Conservation (phyloP, 2,113 vertebrate genomes). For the Fukomys damarensis region DNA sequence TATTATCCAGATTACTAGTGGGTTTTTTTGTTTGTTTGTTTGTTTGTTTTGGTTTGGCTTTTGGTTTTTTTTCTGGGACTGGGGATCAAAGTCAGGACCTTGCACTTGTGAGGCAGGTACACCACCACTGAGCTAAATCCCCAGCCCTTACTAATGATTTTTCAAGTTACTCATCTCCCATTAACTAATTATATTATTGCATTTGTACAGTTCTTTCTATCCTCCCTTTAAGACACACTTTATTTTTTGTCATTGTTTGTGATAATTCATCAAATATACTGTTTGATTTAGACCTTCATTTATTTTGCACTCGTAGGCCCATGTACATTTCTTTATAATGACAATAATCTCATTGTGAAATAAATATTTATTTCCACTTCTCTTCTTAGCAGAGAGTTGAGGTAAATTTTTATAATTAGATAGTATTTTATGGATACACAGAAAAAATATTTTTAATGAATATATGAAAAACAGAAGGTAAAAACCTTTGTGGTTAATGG, state of each 20-base stretch:
- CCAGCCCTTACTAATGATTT: no score
- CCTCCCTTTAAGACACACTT: not conserved
- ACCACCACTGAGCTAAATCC: no score
- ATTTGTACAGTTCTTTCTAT: not conserved
- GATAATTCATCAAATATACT: not conserved
- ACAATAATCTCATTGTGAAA: not conserved
- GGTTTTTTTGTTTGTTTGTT: not conserved
- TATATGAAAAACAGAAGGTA: not conserved
- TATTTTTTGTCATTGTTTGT: not conserved
- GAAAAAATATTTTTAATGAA: not conserved
- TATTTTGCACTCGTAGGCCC: not conserved
- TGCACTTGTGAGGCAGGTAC: no score
- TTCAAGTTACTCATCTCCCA: not conserved
- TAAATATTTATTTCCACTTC: conserved; percentile 16
- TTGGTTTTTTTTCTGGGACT: no score
- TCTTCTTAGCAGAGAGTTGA: not conserved
- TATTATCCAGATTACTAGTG: not conserved
- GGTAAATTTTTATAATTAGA: not conserved
- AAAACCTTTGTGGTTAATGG: not conserved
- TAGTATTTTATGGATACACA: not conserved
- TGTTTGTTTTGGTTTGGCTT: no score
- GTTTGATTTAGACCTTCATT: not conserved
- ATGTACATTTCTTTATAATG: not conserved
- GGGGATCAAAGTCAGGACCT: no score
- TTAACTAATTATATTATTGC: not conserved